Evolutionary conservation across 2,113 vertebrate species (phyloP).

Genomic region (Shinisaurus crocodilurus): DNA sequence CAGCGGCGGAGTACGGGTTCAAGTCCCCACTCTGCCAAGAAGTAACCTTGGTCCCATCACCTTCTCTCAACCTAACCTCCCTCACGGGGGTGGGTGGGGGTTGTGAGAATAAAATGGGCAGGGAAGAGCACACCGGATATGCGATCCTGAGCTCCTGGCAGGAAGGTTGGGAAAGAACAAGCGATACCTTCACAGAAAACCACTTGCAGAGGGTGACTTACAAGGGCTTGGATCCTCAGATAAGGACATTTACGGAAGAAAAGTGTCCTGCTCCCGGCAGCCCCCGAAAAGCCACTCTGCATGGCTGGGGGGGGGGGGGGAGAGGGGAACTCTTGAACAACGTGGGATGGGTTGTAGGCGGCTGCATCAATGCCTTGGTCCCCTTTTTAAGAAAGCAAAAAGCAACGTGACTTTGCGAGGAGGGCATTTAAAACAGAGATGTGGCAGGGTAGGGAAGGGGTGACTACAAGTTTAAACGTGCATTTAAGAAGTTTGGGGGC

Average conservation of each 20-base stretch:
- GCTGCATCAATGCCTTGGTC: too few relatives aligned
- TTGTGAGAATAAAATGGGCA: neutral
- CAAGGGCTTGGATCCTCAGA: neutral
- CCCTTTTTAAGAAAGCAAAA: neutral
- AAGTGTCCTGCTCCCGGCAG: neutral
- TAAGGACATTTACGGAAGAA: neutral
- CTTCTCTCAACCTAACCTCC: neutral
- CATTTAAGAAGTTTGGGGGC: too few relatives aligned
- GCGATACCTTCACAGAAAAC: too few relatives aligned
- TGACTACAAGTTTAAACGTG: neutral
- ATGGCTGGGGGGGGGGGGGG: too few relatives aligned
- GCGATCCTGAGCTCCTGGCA: neutral
- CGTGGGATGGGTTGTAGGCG: too few relatives aligned
- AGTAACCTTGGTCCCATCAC: neutral
- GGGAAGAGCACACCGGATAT: neutral
- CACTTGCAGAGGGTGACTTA: neutral
- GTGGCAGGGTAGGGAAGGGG: neutral
- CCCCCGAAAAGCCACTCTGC: neutral
- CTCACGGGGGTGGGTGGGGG: neutral
- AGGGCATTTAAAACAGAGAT: too few relatives aligned
- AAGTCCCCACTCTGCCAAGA: conserved; percentile 5
- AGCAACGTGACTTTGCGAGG: too few relatives aligned
- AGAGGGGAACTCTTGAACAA: too few relatives aligned
- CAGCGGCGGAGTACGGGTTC: accelerated
- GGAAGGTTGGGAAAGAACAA: neutral